Conservation (phyloP, 1,140 invertebrate genomes). For the Anthonomus grandis region DNA sequence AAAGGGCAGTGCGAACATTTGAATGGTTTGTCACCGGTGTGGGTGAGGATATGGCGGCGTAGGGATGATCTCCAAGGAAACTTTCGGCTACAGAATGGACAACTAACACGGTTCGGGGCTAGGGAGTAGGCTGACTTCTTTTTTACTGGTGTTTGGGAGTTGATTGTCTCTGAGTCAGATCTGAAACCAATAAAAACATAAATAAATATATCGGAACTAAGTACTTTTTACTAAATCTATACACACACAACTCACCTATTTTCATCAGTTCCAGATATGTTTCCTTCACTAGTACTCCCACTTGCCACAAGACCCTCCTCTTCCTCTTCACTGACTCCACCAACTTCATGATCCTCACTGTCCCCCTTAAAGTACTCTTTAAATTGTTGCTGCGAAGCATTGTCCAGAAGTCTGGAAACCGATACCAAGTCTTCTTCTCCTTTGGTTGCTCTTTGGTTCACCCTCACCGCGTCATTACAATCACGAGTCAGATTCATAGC, state of each 20-base stretch:
- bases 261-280: slow-evolving; percentile 78
- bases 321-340: slow-evolving; percentile 58
- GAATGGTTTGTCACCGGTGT: slow-evolving; percentile 94
- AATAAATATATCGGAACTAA: slow-evolving; percentile 20
- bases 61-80: slow-evolving; percentile 96
- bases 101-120: slow-evolving; percentile 87
- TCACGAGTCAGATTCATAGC: slow-evolving; percentile 14
- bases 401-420: slow-evolving; percentile 74
- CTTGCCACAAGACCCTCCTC: slow-evolving; percentile 71
- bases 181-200: slow-evolving; percentile 45
- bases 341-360: slow-evolving; percentile 40
- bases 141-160: slow-evolving; percentile 53
- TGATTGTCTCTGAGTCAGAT: slow-evolving; percentile 54
- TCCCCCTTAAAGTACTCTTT: slow-evolving; percentile 60
- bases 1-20: slow-evolving; percentile 89
- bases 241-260: slow-evolving; percentile 56
- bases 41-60: slow-evolving; percentile 86
- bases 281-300: slow-evolving; percentile 70
- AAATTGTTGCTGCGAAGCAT: slow-evolving; percentile 67
- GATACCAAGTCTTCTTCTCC: slow-evolving; percentile 67
- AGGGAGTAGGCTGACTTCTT: slow-evolving; percentile 95
- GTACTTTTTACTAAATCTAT: background rate
- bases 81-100: slow-evolving; percentile 86
- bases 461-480: slow-evolving; percentile 39
- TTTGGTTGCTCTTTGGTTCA: slow-evolving; percentile 45